Evolutionary conservation across 2,888 invertebrate species (phyloP).

Genomic region (Imbricaverruca yamaguchii): DNA sequence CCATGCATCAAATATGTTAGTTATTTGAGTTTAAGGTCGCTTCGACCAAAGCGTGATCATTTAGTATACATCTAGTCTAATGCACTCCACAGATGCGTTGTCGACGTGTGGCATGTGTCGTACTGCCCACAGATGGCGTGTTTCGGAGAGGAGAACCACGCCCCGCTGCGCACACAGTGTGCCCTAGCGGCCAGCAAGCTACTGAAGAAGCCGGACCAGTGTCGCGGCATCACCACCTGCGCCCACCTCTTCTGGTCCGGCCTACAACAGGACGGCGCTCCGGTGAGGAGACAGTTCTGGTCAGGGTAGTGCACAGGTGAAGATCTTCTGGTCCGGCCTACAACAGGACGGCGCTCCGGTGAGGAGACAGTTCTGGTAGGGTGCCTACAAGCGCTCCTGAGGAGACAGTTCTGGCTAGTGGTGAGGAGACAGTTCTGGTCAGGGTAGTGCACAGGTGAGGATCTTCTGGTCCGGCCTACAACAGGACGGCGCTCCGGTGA

Average conservation of each 20-base stretch:
- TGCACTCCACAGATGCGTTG: no score
- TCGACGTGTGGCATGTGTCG: no score
- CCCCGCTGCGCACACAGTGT: conserved; percentile 91
- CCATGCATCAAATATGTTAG: no score
- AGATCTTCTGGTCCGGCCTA: conserved; percentile 52
- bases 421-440: no score
- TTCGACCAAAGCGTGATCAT: no score
- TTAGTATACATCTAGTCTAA: no score
- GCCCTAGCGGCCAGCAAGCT: conserved; percentile 92
- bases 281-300: conserved; percentile 12
- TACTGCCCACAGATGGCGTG: conserved; percentile 50
- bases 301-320: no score
- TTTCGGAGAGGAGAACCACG: conserved; percentile 93
- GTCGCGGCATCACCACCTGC: conserved; percentile 84
- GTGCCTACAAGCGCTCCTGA: no score
- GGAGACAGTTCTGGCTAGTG: no score
- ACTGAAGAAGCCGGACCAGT: conserved; percentile 96
- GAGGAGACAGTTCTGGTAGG: background rate
- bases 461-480: no score
- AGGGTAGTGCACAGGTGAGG: no score
- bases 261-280: conserved; percentile 43
- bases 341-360: conserved; percentile 36
- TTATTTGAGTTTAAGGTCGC: no score
- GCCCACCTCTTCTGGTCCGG: conserved; percentile 98
- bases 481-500: conserved; percentile 27